Conservation (phyloP, 2,113 vertebrate species). For the Megaptera novaeangliae region DNA sequence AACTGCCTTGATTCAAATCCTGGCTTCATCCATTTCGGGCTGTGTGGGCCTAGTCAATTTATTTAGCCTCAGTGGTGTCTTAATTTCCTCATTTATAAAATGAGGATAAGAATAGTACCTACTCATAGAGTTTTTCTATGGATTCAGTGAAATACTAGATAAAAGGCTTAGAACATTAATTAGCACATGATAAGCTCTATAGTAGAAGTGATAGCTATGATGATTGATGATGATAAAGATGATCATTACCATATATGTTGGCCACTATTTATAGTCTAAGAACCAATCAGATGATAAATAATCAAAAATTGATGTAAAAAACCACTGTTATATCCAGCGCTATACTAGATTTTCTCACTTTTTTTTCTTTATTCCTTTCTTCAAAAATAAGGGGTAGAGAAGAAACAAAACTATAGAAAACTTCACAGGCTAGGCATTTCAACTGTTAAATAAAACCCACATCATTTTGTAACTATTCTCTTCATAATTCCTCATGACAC, state of each 20-base stretch:
- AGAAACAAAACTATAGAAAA: neutral
- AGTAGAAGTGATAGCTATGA: neutral
- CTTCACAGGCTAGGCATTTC: neutral
- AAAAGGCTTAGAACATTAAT: neutral
- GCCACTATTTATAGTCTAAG: neutral
- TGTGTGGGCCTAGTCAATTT: neutral
- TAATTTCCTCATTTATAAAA: neutral
- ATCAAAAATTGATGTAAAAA: neutral
- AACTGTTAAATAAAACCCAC: neutral
- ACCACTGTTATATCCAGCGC: neutral
- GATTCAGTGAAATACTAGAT: neutral
- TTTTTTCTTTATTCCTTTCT: neutral
- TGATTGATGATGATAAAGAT: neutral
- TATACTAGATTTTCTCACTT: neutral
- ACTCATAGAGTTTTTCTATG: neutral
- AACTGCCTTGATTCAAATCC: neutral
- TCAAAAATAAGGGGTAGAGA: neutral
- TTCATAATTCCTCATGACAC: neutral
- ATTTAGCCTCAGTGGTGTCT: neutral
- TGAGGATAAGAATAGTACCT: neutral
- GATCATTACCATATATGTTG: neutral
- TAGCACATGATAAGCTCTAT: neutral
- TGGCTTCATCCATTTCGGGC: neutral
- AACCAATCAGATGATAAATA: neutral
- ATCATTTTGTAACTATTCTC: neutral